Conservation (phyloP, 2,888 invertebrate species). For the Microctonus hyperodae region DNA sequence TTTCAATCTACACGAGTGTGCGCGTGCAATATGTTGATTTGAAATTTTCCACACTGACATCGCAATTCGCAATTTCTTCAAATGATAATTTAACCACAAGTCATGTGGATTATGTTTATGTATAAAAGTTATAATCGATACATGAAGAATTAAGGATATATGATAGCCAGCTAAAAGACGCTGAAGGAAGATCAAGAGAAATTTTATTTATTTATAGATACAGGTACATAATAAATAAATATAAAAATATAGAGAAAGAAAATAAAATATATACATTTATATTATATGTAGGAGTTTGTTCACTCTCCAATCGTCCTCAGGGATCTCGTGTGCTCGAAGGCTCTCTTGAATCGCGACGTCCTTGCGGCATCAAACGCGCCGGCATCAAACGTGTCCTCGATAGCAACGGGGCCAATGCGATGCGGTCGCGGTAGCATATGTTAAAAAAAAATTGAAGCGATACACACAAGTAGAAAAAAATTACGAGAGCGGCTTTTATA, state of each 20-base stretch:
- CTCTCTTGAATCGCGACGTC: constrained; percentile 26
- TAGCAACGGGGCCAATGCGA: constrained; percentile 53
- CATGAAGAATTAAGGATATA: background rate
- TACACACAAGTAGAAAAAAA: constrained; percentile 32
- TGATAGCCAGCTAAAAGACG: background rate
- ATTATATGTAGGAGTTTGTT: constrained; percentile 6
- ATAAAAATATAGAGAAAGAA: background rate
- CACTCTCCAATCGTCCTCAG: constrained; percentile 19
- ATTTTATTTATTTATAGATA: background rate
- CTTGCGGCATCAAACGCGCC: constrained; percentile 34
- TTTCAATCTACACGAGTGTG: background rate
- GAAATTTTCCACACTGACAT: constrained; percentile 2
- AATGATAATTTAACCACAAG: background rate
- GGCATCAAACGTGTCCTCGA: constrained; percentile 41
- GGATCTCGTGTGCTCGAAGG: constrained; percentile 20
- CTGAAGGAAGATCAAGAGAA: background rate
- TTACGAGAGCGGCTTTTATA: constrained; percentile 15
- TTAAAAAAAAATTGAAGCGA: constrained; percentile 22
- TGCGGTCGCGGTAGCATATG: constrained; percentile 39
- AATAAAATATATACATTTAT: background rate
- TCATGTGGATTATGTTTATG: background rate
- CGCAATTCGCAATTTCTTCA: background rate
- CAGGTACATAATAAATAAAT: background rate
- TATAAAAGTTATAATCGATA: too few species aligned
- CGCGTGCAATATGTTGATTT: constrained; percentile 10